Evolutionary conservation across 2,888 invertebrate species (phyloP).

Genomic region (Lochmaea crataegi): DNA sequence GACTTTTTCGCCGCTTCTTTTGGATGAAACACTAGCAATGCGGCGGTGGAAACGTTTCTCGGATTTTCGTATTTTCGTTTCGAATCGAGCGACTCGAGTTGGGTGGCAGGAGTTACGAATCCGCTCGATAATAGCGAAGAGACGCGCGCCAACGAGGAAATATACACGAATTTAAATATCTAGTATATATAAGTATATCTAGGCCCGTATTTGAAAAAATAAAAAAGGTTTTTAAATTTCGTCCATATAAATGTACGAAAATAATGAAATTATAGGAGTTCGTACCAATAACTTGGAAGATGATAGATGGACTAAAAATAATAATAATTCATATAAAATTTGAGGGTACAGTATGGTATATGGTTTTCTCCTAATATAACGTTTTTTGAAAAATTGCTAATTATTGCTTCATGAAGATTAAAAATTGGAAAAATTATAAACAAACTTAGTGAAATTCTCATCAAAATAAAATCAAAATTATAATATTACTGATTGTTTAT

Average conservation of each 20-base stretch:
- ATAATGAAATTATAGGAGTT: background rate
- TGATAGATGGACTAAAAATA: too few relatives aligned
- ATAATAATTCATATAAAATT: too few relatives aligned
- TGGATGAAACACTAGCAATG: constrained; percentile 6
- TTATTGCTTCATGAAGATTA: too few relatives aligned
- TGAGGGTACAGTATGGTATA: too few relatives aligned
- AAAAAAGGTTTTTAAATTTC: background rate
- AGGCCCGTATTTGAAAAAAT: background rate
- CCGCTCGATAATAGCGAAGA: constrained; percentile 17
- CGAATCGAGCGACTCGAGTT: background rate
- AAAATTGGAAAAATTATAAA: too few relatives aligned
- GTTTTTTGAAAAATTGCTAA: too few relatives aligned
- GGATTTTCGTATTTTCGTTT: constrained; percentile 8
- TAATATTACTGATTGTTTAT: too few relatives aligned
- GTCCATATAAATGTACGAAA: background rate
- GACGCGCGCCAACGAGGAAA: constrained; percentile 15
- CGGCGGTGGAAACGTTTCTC: constrained; percentile 10
- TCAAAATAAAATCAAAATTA: too few relatives aligned
- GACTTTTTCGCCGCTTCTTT: constrained; percentile 15
- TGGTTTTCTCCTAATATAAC: too few relatives aligned
- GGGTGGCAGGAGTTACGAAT: constrained; percentile 14
- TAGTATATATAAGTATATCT: too few relatives aligned
- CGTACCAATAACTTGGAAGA: too few relatives aligned
- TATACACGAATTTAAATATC: background rate
- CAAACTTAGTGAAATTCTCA: too few relatives aligned